Base-by-base conservation (phyloP, 2,113 vertebrate genomes). In the Trematocara variabile region DNA sequence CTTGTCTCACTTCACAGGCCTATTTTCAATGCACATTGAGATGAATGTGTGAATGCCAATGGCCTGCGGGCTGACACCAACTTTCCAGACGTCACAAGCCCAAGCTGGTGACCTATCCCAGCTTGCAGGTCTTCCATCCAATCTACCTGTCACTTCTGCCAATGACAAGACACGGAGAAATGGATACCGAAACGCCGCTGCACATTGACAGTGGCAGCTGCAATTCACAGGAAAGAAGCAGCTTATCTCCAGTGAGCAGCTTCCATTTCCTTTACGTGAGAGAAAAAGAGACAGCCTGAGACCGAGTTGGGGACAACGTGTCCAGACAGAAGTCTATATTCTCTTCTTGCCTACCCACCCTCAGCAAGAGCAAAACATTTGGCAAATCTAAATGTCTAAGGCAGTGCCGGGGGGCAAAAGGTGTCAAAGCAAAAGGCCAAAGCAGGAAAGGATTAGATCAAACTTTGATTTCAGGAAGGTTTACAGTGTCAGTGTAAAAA, bases 191-290 rank as follows among this genome's bases (percentile, higher is more conserved):
- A 70, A 65, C 56, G 56, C 39, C 9, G 83, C 88, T 80, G 87
- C 81, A 90, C 92, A 95, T 91, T 94, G 95, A 94, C 93, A 92
- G 84, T 86, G 91, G 94, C 88, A 91, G 93, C 84, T 88, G 91
- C 93, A 91, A 92, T 93, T 95, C 95, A 87, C 91, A 86, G 86
- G 79, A 82, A 55, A 79, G 86, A 58, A 83, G 88, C 94, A 73
- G 91, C 95, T 96, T 96, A 95, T 96, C 94, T 94, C 85, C 85
- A 65, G 89, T 86, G 20, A 90, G 90, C 94, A 95, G 95, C 93
- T 94, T 93, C 91, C 88, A 93, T 92, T 94, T 93, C 93, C 88
- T 87, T 77, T 85, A 86, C 85, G 77, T 48, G 81, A 90, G 78
- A 88, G 87, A 81, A 80, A 83, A 81, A 89, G 92, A 82, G 91